Percentiles rank a stretch among this genome's conserved stretches.
Evolutionary conservation across 2,797 vertebrate species (phyloP).

Genomic region (Spheniscus humboldti): DNA sequence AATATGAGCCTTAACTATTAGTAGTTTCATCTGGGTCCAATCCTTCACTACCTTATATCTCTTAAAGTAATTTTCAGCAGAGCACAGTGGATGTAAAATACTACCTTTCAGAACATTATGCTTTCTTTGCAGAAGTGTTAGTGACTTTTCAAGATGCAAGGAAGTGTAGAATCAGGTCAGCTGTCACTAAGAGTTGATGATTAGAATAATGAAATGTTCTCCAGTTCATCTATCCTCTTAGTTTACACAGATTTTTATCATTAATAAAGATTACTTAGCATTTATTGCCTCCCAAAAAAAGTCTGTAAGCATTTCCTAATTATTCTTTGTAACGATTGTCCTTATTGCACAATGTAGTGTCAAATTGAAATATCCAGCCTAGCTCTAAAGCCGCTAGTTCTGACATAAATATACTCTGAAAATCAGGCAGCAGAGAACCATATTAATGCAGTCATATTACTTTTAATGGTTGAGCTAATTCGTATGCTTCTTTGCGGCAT

Average conservation of each 20-base stretch:
- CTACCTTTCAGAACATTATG: background rate
- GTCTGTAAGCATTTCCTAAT: background rate
- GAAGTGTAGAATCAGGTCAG: background rate
- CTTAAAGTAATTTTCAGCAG: slow-evolving; percentile 8
- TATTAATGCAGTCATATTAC: background rate
- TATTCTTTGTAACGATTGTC: background rate
- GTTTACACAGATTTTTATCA: background rate
- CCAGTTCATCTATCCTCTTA: background rate
- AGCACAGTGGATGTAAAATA: background rate
- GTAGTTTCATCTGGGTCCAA: slow-evolving; percentile 16
- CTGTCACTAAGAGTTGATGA: background rate
- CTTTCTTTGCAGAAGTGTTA: slow-evolving; percentile 24
- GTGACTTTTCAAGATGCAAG: background rate
- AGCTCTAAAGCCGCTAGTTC: background rate
- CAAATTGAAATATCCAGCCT: background rate
- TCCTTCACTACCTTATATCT: slow-evolving; percentile 9
- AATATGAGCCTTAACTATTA: slow-evolving; percentile 19
- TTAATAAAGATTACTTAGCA: background rate
- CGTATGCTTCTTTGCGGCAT: background rate
- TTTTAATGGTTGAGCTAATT: background rate
- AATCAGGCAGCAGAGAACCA: background rate
- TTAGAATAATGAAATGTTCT: slow-evolving; percentile 5
- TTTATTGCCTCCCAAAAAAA: background rate
- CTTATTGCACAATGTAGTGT: background rate
- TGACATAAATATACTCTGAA: background rate